Evolutionary conservation across 2,888 invertebrate genomes (phyloP).

Genomic region (Pachydiplax longipennis): DNA sequence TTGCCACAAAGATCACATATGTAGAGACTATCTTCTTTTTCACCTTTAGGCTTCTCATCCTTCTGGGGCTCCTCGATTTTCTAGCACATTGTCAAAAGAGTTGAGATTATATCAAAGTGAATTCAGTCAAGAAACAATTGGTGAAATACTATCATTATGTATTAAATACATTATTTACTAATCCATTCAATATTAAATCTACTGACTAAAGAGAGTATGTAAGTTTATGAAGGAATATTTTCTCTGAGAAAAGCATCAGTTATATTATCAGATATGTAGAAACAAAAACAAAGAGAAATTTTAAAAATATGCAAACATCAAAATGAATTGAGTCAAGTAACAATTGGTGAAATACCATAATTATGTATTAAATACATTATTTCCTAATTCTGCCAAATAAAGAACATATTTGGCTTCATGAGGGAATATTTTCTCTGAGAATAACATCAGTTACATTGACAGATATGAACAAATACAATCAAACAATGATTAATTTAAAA

Average conservation of each 20-base stretch:
- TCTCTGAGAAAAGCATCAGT: too few relatives aligned
- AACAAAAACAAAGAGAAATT: too few relatives aligned
- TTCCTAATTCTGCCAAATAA: not conserved
- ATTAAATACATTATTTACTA: not conserved
- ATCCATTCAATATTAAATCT: not conserved
- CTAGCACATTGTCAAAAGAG: not conserved
- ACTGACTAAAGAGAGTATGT: too few relatives aligned
- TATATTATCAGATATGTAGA: too few relatives aligned
- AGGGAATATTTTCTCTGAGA: too few relatives aligned
- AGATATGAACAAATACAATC: too few relatives aligned
- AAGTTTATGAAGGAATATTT: too few relatives aligned
- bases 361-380: not conserved
- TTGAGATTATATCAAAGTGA: not conserved
- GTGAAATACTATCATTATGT: not conserved
- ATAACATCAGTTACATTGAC: too few relatives aligned
- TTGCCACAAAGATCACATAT: slow-evolving; percentile 51
- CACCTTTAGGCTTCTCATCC: not conserved
- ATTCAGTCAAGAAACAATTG: too few relatives aligned
- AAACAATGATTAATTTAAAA: too few relatives aligned
- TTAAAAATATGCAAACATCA: too few relatives aligned
- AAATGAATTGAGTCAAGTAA: not conserved
- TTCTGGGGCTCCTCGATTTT: not conserved
- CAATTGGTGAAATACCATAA: not conserved
- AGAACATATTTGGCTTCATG: too few relatives aligned
- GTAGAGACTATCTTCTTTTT: slow-evolving; percentile 35